These are phyloP conservation scores for Pachypeltis micranthus DNA, from an alignment of 1,140 invertebrate species.

Conservation along the genomic window DNA sequence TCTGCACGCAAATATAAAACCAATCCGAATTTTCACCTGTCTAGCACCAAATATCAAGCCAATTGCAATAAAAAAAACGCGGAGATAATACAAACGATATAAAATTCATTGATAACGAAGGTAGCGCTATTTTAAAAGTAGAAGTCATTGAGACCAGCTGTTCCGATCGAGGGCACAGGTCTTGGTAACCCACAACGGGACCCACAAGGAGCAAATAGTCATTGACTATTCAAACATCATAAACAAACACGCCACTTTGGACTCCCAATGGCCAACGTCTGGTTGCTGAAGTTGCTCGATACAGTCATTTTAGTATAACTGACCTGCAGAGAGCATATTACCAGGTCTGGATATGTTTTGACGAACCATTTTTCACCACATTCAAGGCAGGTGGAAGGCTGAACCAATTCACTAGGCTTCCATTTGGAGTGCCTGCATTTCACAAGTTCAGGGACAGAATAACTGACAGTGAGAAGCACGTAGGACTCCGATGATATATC, in stretches of 20 bases:
- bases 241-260: neutral
- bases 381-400: neutral
- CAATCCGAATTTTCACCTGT: neutral
- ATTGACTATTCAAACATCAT: neutral
- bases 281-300: neutral
- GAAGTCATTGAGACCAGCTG: constrained; percentile 3
- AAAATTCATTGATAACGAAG: neutral
- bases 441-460: neutral
- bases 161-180: constrained; percentile 15
- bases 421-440: constrained; percentile 7
- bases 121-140: neutral
- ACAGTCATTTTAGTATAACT: neutral
- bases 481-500: neutral
- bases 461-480: neutral
- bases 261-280: neutral
- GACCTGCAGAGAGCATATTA: neutral
- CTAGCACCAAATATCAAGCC: neutral
- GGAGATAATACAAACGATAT: neutral
- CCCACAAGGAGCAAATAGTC: neutral
- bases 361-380: neutral
- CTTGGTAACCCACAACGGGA: constrained; percentile 2
- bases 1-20: too few relatives aligned
- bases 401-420: neutral
- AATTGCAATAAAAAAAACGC: neutral
- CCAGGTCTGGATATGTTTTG: neutral